Conservation (phyloP, 2,113 vertebrate genomes). For the Perccottus glenii region DNA sequence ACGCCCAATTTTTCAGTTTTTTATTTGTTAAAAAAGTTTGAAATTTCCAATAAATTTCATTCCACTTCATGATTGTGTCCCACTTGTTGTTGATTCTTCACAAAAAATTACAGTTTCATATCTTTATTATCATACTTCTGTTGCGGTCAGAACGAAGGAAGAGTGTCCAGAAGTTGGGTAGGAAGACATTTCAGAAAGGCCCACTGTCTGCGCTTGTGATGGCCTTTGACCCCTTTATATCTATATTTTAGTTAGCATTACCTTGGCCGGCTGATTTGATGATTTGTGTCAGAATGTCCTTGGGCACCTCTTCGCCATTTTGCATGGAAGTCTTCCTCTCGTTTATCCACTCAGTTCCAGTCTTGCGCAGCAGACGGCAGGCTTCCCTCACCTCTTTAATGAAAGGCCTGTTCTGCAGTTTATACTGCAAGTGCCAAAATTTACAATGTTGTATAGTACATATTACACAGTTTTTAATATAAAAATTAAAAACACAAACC, state of each 20-base stretch:
- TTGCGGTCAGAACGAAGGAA: no score
- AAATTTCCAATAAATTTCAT: no score
- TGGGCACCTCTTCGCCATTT: conserved; percentile 77
- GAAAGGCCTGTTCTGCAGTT: conserved; percentile 79
- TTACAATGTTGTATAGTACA: neutral
- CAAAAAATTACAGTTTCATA: no score
- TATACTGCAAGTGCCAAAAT: conserved; percentile 57
- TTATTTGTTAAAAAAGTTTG: no score
- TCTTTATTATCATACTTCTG: no score
- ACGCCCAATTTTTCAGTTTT: no score
- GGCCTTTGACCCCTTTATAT: no score
- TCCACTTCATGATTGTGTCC: no score
- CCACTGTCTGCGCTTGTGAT: no score
- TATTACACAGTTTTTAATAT: conserved; percentile 25
- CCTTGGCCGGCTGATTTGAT: conserved; percentile 81
- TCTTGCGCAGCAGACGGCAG: conserved; percentile 79
- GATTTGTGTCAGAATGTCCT: conserved; percentile 90
- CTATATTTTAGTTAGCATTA: neutral
- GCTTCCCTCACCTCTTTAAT: conserved; percentile 81
- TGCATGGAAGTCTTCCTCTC: conserved; percentile 79
- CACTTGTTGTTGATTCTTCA: no score
- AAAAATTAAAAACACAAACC: conserved; percentile 56
- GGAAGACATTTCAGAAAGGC: no score
- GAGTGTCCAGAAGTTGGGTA: conserved; percentile 33
- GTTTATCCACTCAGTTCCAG: conserved; percentile 84